phyloP scores from a whole-genome alignment of 2,113 vertebrate species.

The Heterocephalus glaber region DNA sequence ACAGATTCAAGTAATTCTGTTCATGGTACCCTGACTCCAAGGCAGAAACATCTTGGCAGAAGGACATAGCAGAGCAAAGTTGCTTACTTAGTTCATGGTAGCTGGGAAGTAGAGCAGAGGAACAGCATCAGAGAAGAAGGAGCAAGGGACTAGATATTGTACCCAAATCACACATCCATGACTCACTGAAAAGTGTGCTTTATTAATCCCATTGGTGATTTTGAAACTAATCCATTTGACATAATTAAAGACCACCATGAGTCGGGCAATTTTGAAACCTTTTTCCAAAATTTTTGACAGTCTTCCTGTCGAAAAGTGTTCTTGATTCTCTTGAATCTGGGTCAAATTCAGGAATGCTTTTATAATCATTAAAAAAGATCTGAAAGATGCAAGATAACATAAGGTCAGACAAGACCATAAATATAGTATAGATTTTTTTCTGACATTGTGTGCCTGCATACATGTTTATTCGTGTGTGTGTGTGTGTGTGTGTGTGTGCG shows the following conservation, averaged over 20 bases:
- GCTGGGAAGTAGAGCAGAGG: too few species aligned
- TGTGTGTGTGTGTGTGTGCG: too few species aligned
- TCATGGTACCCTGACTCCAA: too few species aligned
- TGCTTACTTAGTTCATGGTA: too few species aligned
- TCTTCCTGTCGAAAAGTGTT: neutral
- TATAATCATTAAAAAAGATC: neutral
- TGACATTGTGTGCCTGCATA: neutral
- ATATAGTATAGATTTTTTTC: neutral
- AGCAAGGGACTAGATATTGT: too few species aligned
- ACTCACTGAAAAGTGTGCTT: too few species aligned
- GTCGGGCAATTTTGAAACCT: neutral
- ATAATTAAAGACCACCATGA: neutral
- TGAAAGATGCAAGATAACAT: neutral
- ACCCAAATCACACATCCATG: too few species aligned
- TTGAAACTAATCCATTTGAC: neutral
- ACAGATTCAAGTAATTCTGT: too few species aligned
- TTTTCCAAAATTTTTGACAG: neutral
- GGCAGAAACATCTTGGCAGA: too few species aligned
- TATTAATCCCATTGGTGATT: neutral
- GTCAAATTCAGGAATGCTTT: neutral
- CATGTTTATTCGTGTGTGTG: too few species aligned
- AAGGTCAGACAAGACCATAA: neutral
- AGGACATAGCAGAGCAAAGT: too few species aligned
- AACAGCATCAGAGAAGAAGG: too few species aligned
- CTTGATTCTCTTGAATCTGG: neutral